Conservation (phyloP, 2,888 invertebrate species). For the Nomada lathburiana region DNA sequence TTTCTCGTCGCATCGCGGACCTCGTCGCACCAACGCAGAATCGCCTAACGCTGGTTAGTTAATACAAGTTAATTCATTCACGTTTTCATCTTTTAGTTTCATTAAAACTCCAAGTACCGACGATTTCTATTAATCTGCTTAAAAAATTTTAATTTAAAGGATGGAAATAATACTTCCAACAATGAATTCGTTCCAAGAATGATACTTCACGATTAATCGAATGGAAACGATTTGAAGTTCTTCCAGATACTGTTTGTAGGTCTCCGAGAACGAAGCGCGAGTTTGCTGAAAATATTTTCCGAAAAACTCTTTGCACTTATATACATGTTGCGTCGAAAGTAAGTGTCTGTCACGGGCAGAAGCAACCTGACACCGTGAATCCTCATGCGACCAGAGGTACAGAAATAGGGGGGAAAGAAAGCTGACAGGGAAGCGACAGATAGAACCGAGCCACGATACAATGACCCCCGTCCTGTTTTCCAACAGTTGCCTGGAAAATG, state of each 20-base stretch:
- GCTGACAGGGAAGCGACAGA: slow-evolving; percentile 30
- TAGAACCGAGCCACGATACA: slow-evolving; percentile 28
- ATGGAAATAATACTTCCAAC: no score
- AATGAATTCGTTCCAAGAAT: no score
- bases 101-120: neutral
- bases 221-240: no score
- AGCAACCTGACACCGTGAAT: slow-evolving; percentile 15
- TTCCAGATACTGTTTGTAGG: no score
- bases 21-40: neutral
- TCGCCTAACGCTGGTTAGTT: neutral
- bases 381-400: slow-evolving; percentile 13
- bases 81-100: neutral
- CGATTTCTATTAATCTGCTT: no score
- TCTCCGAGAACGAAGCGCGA: no score
- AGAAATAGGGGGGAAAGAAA: slow-evolving; percentile 30
- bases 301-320: neutral
- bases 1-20: neutral
- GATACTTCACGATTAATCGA: no score
- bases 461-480: slow-evolving; percentile 31
- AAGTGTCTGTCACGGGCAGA: slow-evolving; percentile 16
- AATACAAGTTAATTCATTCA: neutral
- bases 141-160: no score
- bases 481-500: slow-evolving; percentile 46
- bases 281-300: neutral
- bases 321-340: neutral